phyloP scores from a whole-genome alignment of 2,113 vertebrate genomes.

The Acanthisitta chloris region DNA sequence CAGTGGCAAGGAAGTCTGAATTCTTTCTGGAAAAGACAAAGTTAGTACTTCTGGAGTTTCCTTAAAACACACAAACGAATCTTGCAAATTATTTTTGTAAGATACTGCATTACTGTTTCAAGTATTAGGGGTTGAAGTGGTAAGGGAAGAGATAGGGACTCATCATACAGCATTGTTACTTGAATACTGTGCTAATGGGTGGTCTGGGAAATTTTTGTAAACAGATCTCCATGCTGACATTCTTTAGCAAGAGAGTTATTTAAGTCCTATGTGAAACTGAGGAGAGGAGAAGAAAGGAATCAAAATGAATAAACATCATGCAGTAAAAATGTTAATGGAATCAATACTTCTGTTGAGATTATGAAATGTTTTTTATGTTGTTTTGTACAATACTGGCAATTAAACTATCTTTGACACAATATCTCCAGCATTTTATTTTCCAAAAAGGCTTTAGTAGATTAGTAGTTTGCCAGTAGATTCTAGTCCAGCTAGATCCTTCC shows the following conservation, averaged over 20 bases:
- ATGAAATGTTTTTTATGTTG: background rate
- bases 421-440: conserved; percentile 31
- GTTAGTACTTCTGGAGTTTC: background rate
- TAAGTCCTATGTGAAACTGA: background rate
- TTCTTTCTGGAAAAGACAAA: background rate
- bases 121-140: background rate
- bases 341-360: background rate
- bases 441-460: background rate
- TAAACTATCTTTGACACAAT: conserved; percentile 23
- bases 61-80: background rate
- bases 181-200: background rate
- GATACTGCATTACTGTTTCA: background rate
- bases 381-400: conserved; percentile 38
- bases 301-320: background rate
- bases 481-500: background rate
- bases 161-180: background rate
- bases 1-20: background rate
- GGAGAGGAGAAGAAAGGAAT: background rate
- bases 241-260: background rate
- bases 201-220: background rate
- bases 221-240: background rate
- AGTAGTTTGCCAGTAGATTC: background rate
- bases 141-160: background rate
- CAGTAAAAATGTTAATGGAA: background rate
- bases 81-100: background rate